Percentiles rank a stretch among this genome's conserved stretches.
These are phyloP conservation scores for Grammomys dolichurus DNA, from an alignment of 2,113 vertebrate species.

Conservation along the genomic window DNA sequence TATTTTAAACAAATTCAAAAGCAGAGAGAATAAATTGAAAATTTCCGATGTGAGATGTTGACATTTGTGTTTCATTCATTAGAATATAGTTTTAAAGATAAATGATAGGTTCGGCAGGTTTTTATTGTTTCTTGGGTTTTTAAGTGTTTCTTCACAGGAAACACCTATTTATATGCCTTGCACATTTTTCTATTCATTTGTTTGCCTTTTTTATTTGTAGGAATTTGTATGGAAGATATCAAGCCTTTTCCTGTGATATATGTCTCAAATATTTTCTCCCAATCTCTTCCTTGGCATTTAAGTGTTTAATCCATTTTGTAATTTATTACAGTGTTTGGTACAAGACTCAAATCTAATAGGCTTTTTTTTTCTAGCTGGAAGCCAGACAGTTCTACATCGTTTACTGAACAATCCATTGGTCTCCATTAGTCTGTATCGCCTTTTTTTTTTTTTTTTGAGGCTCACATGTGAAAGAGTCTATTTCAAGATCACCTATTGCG, in stretches of 20 bases:
- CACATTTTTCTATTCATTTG: conserved; percentile 49
- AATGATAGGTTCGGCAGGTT: neutral
- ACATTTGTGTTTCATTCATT: conserved; percentile 42
- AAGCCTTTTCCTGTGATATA: conserved; percentile 27
- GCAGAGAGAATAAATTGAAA: conserved; percentile 35
- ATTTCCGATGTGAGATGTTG: neutral
- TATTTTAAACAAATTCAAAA: conserved; percentile 32
- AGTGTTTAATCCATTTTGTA: conserved; percentile 61
- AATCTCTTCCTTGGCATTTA: conserved; percentile 47
- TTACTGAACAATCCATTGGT: conserved; percentile 54
- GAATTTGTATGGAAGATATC: conserved; percentile 40
- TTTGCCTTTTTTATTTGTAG: conserved; percentile 32
- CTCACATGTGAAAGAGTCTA: neutral
- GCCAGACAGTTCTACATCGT: conserved; percentile 43
- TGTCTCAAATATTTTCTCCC: conserved; percentile 48
- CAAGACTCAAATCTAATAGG: conserved; percentile 54
- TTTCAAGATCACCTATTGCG: conserved; percentile 12
- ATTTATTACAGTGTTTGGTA: conserved; percentile 52
- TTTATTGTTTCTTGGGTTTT: conserved; percentile 55
- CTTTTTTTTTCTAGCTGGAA: conserved; percentile 66
- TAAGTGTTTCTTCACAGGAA: conserved; percentile 33
- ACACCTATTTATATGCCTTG: conserved; percentile 24
- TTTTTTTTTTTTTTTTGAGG: neutral
- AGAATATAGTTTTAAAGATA: conserved; percentile 54
- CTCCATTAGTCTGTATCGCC: neutral